A percentile compares a stretch with the other conserved stretches of the same genome.
Conservation (phyloP, 2,113 vertebrate species). For the Fregata magnificens region DNA sequence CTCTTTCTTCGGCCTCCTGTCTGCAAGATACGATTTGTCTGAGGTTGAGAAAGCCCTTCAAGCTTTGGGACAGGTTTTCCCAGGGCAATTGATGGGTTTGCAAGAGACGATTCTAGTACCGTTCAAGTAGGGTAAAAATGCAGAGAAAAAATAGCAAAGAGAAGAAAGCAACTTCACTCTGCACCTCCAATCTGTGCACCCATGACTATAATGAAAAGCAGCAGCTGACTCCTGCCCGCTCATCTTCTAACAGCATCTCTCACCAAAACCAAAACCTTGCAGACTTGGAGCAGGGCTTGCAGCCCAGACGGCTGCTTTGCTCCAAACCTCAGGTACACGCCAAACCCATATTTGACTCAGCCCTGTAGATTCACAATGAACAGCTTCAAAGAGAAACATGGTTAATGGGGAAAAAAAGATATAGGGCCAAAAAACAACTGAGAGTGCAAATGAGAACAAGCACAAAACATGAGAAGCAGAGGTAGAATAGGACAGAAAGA, state of each 20-base stretch:
- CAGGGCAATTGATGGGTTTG: neutral
- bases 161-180: neutral
- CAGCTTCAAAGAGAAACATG: neutral
- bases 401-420: neutral
- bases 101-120: accelerated
- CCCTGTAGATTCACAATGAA: neutral
- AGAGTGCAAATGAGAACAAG: neutral
- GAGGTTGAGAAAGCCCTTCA: neutral
- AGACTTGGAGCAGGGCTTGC: neutral
- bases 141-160: neutral
- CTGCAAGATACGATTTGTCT: neutral
- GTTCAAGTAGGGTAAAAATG: neutral
- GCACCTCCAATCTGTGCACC: neutral
- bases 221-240: neutral
- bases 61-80: neutral
- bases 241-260: neutral
- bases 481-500: neutral
- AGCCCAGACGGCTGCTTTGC: neutral
- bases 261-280: neutral
- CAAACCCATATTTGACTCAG: neutral
- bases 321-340: neutral
- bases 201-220: neutral
- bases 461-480: neutral
- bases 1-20: neutral
- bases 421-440: neutral